Evolutionary conservation across 2,888 invertebrate species (phyloP), one percentile per base, ranked within the genome.

Genomic region (Aproaerema taeniolella): DNA sequence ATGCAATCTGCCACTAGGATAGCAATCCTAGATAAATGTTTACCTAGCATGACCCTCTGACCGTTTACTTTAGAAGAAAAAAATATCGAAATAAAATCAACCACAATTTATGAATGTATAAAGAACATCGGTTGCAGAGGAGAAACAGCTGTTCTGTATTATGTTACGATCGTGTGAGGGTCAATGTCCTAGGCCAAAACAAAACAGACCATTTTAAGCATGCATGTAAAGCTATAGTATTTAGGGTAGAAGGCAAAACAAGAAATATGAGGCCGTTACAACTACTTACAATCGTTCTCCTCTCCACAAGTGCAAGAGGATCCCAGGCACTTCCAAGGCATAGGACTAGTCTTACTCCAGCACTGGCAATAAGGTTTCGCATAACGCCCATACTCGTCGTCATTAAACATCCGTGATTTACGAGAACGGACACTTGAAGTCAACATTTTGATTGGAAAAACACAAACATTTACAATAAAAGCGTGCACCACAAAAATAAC

Each of bases 281-380:
- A n/a, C n/a, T n/a, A 55, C 67, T 60, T 58, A 87, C 88, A 62
- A 38, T 78, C 67, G 37, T 70, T 58, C 20, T 88, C 83, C 61
- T 89, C 89, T 2, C 89, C 89, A 55, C 90, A 90, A n/a, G 64
- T 57, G 55, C 90, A 90, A 17, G 17, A 16, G 2, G 51, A 53
- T 25, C 57, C 61, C 38, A 68, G 47, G 41, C 67, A 56, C 26
- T 65, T 64, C 74, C 74, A 73, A 2, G 62, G 44, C 28, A 67
- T 49, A 12, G 78, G 72, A 10, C 52, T 49, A 28, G 64, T 61
- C 45, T 61, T 63, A 17, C 52, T 58, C 70, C 71, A 75, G 52
- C 85, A 83, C 39, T 65, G 54, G 48, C 87, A 86, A 47, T 63
- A 86, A 10, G 86, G 71, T 40, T 61, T 71, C 10, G 77, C 67